Evolutionary conservation across 2,113 vertebrate genomes (phyloP), one percentile per base, ranked within the genome.

Genomic region (Grammomys dolichurus): DNA sequence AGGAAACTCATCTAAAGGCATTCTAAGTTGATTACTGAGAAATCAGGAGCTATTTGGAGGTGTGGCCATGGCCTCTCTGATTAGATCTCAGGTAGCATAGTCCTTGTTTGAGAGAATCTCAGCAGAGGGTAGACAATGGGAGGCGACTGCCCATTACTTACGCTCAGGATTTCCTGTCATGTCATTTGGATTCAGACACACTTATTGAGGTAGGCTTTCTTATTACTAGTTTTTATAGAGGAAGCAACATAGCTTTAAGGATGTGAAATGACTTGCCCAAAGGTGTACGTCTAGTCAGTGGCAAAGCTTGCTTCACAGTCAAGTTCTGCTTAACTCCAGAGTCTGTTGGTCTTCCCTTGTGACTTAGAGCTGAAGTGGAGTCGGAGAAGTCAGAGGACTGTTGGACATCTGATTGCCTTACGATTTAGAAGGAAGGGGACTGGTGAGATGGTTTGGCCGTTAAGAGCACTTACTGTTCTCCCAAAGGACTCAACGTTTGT

Each of bases 111-210:
- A 87, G 91, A 77, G n/a, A 85, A 73, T 60, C 7, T n/a, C 26
- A 43, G 48, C 20, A 82, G 8, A 91, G 69, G 13, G 4, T 5
- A 70, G 54, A 36, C 31, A 33, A 28, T 3, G 5, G 20, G 24
- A 87, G 43, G 31, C 63, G 28, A 63, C 17, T 19, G 63, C 48
- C 48, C 6, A 51, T 6, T 51, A 51, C 48, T 6, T 51, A 51
- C 2, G 19, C 60, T 54, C 70, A 72, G 6, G 24, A 51, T 70
- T 75, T 78, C 65, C 24, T 80, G 0, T 56, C 69, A 56, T 86
- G 72, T 86, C 81, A 86, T 4, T 82, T 82, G 70, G 90, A 73
- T 90, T 92, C 46, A 51, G 58, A 95, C 40, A 48, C 88, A 87
- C 20, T 17, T 93, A 58, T 8, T 60, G 46, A 69, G 26, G 85